Evolutionary conservation across 2,113 vertebrate species (phyloP).

Genomic region (Gorsachius goisagi): DNA sequence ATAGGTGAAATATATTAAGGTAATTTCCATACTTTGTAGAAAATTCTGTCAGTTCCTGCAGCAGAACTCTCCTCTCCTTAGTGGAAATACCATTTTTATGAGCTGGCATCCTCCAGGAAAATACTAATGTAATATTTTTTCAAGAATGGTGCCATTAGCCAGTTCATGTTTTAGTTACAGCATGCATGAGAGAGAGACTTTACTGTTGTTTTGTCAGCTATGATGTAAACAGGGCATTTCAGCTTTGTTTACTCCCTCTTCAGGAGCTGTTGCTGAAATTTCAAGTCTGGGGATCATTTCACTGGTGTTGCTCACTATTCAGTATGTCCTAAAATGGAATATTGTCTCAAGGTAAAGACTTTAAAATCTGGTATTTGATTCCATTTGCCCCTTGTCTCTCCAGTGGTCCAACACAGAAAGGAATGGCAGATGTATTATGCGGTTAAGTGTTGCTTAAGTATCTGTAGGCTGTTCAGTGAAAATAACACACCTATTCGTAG

Average conservation of each 20-base stretch:
- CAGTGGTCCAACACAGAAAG: neutral
- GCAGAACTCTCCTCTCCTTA: neutral
- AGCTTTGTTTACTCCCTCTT: neutral
- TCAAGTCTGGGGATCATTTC: neutral
- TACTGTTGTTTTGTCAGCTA: neutral
- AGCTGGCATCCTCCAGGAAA: neutral
- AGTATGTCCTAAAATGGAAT: neutral
- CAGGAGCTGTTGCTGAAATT: neutral
- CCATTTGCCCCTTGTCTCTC: neutral
- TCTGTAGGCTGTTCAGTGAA: neutral
- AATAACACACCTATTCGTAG: neutral
- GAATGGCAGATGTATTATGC: neutral
- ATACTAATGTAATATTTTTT: neutral
- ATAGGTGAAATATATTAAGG: neutral
- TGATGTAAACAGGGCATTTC: neutral
- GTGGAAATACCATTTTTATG: neutral
- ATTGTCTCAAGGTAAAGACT: neutral
- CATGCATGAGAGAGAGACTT: neutral
- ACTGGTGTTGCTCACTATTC: neutral
- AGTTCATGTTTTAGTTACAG: neutral
- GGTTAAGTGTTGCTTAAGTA: neutral
- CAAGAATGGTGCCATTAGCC: neutral
- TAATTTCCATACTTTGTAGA: neutral
- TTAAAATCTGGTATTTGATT: neutral
- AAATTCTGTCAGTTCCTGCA: neutral